phyloP scores from a whole-genome alignment of 2,888 invertebrate genomes.

The Caenorhabditis wallacei region DNA sequence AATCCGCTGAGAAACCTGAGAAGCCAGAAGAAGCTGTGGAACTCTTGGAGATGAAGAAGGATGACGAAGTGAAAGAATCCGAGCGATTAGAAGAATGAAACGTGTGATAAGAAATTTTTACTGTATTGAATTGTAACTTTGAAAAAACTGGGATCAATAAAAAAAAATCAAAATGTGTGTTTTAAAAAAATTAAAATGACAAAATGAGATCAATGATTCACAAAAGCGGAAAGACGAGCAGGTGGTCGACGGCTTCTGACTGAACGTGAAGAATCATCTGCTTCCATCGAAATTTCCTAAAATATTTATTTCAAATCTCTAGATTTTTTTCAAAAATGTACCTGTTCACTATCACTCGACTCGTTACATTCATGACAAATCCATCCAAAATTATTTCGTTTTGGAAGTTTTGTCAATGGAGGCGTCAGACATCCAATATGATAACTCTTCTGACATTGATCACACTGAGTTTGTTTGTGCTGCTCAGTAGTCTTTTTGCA shows the following conservation, averaged over 20 bases:
- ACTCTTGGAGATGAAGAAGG: constrained; percentile 3
- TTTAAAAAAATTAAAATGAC: constrained; percentile 15
- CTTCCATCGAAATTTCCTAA: neutral
- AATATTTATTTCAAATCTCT: no score
- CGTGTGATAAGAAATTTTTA: neutral
- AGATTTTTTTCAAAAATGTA: no score
- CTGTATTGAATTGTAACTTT: neutral
- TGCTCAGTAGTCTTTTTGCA: constrained; percentile 89
- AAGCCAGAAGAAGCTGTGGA: constrained; percentile 13
- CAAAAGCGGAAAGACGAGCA: constrained; percentile 36
- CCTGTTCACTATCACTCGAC: constrained; percentile 42
- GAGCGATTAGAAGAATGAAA: neutral
- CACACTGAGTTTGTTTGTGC: constrained; percentile 95
- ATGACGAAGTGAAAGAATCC: neutral
- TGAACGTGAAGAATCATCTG: neutral
- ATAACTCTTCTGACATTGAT: constrained; percentile 93
- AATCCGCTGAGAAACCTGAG: neutral
- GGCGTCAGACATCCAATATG: constrained; percentile 96
- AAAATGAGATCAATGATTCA: constrained; percentile 29
- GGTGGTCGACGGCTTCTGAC: constrained; percentile 54
- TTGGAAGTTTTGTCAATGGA: constrained; percentile 87
- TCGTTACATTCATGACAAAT: constrained; percentile 66
- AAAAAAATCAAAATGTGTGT: neutral
- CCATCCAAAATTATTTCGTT: constrained; percentile 64
- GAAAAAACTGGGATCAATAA: neutral